These are phyloP conservation scores for Harpalus rubripes DNA, from an alignment of 2,888 invertebrate species.

Conservation along the genomic window DNA sequence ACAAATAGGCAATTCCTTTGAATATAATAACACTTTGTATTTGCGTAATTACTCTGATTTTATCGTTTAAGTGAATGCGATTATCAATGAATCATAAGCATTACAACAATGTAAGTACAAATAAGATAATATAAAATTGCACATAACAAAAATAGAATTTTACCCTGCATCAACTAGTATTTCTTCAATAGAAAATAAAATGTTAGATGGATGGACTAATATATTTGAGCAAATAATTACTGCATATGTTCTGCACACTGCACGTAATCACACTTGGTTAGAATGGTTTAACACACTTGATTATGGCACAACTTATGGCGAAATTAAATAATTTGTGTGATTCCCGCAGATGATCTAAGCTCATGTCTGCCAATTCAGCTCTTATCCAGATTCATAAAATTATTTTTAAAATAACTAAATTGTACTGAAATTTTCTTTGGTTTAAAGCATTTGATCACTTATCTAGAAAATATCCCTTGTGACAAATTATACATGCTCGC, in stretches of 20 bases:
- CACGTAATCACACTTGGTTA: conserved; percentile 66
- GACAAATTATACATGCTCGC: background rate
- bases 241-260: conserved; percentile 64
- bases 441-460: background rate
- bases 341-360: conserved; percentile 61
- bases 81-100: conserved; percentile 40
- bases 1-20: conserved; percentile 40
- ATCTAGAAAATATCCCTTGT: background rate
- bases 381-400: conserved; percentile 54
- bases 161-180: conserved; percentile 66
- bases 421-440: conserved; percentile 31
- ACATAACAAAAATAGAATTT: conserved; percentile 62
- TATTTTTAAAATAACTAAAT: background rate
- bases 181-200: conserved; percentile 59
- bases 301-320: conserved; percentile 57
- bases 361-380: conserved; percentile 56
- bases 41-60: conserved; percentile 38
- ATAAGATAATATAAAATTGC: conserved; percentile 55
- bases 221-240: conserved; percentile 67
- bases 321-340: conserved; percentile 58
- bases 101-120: conserved; percentile 61
- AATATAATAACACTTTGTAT: conserved; percentile 39
- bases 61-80: conserved; percentile 32
- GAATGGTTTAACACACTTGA: conserved; percentile 29
- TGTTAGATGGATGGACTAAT: conserved; percentile 66